These are phyloP conservation scores for Sycophila sp. DNA, from an alignment of 1,140 invertebrate species.

Conservation along the genomic window DNA sequence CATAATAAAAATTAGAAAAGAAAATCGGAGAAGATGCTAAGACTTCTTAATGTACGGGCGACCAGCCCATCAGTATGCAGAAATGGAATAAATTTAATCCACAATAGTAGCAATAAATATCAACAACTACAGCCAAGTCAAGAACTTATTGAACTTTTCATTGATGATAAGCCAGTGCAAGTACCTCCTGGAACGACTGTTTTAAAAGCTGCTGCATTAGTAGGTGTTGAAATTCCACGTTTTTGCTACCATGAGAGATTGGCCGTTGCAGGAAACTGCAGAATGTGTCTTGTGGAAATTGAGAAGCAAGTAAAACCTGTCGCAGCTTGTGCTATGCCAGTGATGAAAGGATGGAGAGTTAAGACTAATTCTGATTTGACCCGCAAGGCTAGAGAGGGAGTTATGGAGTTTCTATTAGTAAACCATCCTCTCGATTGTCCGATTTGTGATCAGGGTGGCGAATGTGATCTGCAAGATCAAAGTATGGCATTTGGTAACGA, in stretches of 20 bases:
- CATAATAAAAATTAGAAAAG: background rate
- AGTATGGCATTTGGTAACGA: conserved; percentile 99
- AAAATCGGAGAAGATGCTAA: background rate
- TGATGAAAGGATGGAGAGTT: conserved; percentile 98
- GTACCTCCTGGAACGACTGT: conserved; percentile 98
- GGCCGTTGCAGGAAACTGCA: conserved; percentile 97
- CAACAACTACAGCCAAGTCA: conserved; percentile 63
- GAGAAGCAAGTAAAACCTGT: conserved; percentile 96
- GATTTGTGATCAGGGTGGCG: conserved; percentile 99
- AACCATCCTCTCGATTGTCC: conserved; percentile 99
- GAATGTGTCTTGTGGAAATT: conserved; percentile 99
- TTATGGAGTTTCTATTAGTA: conserved; percentile 99
- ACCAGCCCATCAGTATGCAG: background rate
- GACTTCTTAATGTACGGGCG: background rate
- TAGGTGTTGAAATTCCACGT: conserved; percentile 97
- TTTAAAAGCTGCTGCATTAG: conserved; percentile 94
- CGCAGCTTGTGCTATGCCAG: conserved; percentile 99
- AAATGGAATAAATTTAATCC: conserved; percentile 43
- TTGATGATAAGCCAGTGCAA: conserved; percentile 94
- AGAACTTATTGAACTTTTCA: conserved; percentile 95
- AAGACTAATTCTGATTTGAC: conserved; percentile 98
- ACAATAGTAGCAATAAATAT: conserved; percentile 48
- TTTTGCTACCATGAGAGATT: conserved; percentile 99
- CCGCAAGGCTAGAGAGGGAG: conserved; percentile 93
- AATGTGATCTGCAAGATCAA: conserved; percentile 98